A percentile compares a stretch with the other conserved stretches of the same genome.
Conservation (phyloP, 1,140 invertebrate genomes). For the Chlorops oryzae region DNA sequence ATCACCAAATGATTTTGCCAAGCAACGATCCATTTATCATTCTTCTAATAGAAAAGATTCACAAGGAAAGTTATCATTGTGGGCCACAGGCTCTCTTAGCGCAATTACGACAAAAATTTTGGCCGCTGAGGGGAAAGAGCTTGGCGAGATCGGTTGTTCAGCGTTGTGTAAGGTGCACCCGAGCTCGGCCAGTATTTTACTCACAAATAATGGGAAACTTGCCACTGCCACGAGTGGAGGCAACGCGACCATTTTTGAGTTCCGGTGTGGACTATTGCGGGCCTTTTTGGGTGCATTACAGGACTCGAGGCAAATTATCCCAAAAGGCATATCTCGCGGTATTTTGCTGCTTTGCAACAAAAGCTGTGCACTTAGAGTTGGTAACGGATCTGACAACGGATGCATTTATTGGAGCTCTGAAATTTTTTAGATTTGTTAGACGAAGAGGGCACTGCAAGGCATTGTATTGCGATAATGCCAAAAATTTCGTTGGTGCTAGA, state of each 20-base stretch:
- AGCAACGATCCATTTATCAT: too few relatives aligned
- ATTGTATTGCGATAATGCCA: constrained; percentile 35
- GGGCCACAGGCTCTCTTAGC: too few relatives aligned
- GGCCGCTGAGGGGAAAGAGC: not conserved
- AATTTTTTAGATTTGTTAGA: constrained; percentile 16
- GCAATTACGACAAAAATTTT: not conserved
- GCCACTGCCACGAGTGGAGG: constrained; percentile 1
- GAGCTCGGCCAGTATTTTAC: constrained; percentile 7
- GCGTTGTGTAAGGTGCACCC: not conserved
- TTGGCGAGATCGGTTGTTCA: not conserved
- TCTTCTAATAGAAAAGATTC: too few relatives aligned
- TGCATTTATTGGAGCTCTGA: constrained; percentile 18
- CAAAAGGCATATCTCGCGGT: constrained; percentile 15
- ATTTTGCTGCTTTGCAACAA: constrained; percentile 23
- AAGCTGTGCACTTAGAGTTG: constrained; percentile 32
- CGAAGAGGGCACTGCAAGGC: constrained; percentile 14
- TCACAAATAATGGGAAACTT: constrained; percentile 10
- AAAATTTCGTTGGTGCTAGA: constrained; percentile 33
- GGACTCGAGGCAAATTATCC: constrained; percentile 7
- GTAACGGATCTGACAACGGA: constrained; percentile 20
- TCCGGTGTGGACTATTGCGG: constrained; percentile 13
- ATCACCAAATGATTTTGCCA: too few relatives aligned
- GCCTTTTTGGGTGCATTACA: constrained; percentile 1
- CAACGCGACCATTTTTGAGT: constrained; percentile 3
- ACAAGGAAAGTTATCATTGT: too few relatives aligned